Base-by-base conservation (phyloP, 2,888 invertebrate genomes). In the Megalurothrips usitatus region DNA sequence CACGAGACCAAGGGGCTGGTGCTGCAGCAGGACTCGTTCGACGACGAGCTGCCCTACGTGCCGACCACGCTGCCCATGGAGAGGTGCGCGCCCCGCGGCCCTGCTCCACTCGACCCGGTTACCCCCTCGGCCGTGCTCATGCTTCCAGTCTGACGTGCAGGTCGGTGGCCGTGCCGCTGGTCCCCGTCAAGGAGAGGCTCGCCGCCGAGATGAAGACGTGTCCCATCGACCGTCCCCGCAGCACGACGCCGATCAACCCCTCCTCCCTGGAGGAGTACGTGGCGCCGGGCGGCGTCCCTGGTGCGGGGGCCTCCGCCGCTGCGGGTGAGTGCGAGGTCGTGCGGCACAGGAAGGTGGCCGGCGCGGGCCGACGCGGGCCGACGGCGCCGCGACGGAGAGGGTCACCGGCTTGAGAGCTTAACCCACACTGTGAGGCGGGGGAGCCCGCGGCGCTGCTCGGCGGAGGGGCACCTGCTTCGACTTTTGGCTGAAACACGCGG, bases 31-130 rank as follows among this genome's bases (percentile, higher is more conserved):
- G 95, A 95, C 86, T 95, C 95, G 68, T 94, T 94, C 86, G 91
- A 91, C 81, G 94, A 94, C 85, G 94, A 95, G 87, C 89, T 96
- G 85, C 96, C 96, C 1, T 96, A 95, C 86, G 92, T 96, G 85
- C 96, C 96, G 81, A 96, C 96, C n/a, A 96, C 96, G 81, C 88
- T 96, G 85, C 96, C 96, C 28, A 90, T 92, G 86, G 96, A 96
- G 88, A 91, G 96, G 85, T 85, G 81, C 81, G 81, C 23, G 17
- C 79, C 14, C 28, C n/a, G n/a, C n/a, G n/a, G n/a, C n/a, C n/a
- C n/a, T n/a, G n/a, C n/a, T n/a, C n/a, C n/a, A n/a, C n/a, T n/a
- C n/a, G n/a, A n/a, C n/a, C n/a, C n/a, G n/a, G n/a, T n/a, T n/a
- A n/a, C 43, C 47, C 43, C 23, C 23, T 28, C 43, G 78, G 28